phyloP scores from a whole-genome alignment of 1,140 invertebrate genomes.

The Hyposmocoma kahamanoa region DNA sequence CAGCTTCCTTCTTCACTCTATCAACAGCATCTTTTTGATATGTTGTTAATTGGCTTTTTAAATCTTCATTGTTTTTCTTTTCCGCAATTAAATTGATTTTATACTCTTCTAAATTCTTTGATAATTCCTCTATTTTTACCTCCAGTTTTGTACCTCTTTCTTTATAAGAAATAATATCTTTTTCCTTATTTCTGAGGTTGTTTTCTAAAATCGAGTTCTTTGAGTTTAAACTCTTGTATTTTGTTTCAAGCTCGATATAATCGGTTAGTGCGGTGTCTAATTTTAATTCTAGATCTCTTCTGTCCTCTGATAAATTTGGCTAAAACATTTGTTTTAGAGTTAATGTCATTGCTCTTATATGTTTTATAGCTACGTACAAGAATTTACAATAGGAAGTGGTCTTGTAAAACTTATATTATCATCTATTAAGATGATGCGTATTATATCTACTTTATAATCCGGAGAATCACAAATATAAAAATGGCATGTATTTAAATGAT shows the following conservation, averaged over 20 bases:
- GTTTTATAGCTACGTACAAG: no score
- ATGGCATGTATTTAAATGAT: no score
- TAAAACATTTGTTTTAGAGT: no score
- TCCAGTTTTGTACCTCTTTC: constrained; percentile 52
- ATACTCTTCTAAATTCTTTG: constrained; percentile 43
- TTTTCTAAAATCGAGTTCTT: constrained; percentile 38
- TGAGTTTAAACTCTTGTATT: constrained; percentile 55
- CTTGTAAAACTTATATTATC: no score
- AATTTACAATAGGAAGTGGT: no score
- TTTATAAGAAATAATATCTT: constrained; percentile 49
- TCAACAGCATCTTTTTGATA: constrained; percentile 44
- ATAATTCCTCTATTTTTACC: constrained; percentile 39
- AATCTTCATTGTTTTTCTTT: constrained; percentile 43
- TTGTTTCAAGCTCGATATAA: constrained; percentile 56
- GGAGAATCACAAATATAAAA: no score
- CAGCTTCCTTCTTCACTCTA: constrained; percentile 43
- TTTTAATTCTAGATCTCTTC: constrained; percentile 49
- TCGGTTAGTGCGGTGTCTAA: constrained; percentile 54
- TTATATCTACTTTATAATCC: no score
- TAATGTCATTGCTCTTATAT: no score
- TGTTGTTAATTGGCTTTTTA: constrained; percentile 32
- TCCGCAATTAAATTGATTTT: constrained; percentile 44
- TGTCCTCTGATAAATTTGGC: constrained; percentile 41
- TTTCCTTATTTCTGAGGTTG: constrained; percentile 42
- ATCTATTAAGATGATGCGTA: no score